Conservation (phyloP, 2,797 vertebrate genomes). For the Parauchenoglanis punctatus region DNA sequence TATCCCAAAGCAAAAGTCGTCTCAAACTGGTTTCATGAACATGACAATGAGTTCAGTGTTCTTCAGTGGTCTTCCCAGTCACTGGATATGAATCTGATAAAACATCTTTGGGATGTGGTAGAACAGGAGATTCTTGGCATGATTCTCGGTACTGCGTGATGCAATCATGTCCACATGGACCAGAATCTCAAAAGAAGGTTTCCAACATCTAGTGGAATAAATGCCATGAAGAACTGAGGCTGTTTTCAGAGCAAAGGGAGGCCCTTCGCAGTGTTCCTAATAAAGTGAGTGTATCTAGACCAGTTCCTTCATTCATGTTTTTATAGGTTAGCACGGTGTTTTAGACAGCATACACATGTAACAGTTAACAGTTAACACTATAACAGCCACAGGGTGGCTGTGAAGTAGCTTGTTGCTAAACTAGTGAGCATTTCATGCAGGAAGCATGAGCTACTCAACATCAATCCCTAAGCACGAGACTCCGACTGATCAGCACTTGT, state of each 20-base stretch:
- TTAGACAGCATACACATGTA: neutral
- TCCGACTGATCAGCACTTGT: no score
- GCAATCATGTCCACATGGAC: neutral
- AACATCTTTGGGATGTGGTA: neutral
- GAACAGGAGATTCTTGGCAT: neutral
- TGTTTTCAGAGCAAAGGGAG: neutral
- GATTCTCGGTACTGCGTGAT: neutral
- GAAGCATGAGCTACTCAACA: neutral
- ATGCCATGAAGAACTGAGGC: neutral
- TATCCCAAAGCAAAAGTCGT: neutral
- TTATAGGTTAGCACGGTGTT: neutral
- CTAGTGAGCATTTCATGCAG: neutral
- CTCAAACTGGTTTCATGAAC: neutral
- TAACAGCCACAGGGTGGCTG: neutral
- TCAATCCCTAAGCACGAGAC: neutral
- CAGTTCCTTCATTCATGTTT: neutral
- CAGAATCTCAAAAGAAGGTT: neutral
- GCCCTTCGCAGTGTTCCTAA: neutral
- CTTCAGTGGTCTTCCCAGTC: neutral
- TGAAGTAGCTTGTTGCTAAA: neutral
- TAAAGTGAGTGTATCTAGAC: neutral
- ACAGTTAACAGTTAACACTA: no score
- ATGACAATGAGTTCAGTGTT: neutral
- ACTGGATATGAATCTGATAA: neutral
- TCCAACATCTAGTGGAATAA: neutral